phyloP scores from a whole-genome alignment of 2,888 invertebrate genomes.

The Aphrophora alni region DNA sequence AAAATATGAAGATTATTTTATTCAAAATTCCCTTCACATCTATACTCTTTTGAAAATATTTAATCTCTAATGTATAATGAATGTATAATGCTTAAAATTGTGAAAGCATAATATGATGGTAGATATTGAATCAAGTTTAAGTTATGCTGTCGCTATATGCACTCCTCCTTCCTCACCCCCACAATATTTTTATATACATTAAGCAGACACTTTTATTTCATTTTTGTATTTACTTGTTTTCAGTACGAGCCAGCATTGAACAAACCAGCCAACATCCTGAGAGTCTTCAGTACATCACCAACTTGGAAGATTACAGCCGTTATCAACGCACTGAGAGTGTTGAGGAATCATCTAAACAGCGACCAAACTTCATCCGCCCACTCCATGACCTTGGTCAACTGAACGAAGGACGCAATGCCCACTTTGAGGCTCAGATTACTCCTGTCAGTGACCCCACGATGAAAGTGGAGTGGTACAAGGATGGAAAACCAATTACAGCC shows the following conservation, averaged over 20 bases:
- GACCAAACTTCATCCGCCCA: slow-evolving; percentile 87
- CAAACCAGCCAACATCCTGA: slow-evolving; percentile 89
- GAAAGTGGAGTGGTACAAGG: slow-evolving; percentile 96
- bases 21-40: too few species aligned
- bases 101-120: too few species aligned
- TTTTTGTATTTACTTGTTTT: too few species aligned
- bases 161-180: too few species aligned
- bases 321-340: slow-evolving; percentile 85
- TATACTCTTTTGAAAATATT: too few species aligned
- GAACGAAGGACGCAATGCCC: slow-evolving; percentile 89
- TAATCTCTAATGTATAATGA: too few species aligned
- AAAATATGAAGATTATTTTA: too few species aligned
- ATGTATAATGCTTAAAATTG: too few species aligned
- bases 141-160: too few species aligned
- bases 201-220: too few species aligned
- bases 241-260: slow-evolving; percentile 81
- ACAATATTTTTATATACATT: too few species aligned
- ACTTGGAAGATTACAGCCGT: slow-evolving; percentile 88
- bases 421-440: slow-evolving; percentile 91
- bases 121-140: too few species aligned
- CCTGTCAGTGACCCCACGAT: slow-evolving; percentile 93
- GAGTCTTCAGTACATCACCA: slow-evolving; percentile 88
- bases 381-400: slow-evolving; percentile 85
- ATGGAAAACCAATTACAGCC: slow-evolving; percentile 93
- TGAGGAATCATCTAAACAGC: slow-evolving; percentile 80